Base-by-base conservation (phyloP, 1,140 invertebrate species). In the Liolophura sinensis region DNA sequence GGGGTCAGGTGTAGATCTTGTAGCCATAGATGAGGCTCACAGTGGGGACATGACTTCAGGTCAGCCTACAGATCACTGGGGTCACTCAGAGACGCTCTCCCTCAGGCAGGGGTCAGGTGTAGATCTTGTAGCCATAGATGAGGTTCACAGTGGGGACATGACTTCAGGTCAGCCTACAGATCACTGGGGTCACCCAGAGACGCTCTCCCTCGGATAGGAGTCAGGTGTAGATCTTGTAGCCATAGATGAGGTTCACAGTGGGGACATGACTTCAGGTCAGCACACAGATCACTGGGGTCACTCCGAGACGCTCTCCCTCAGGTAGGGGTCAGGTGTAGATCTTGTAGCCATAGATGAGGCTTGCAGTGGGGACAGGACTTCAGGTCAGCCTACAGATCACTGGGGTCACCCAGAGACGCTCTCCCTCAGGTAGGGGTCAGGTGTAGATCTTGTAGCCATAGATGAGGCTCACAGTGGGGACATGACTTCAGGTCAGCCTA, bases 281-380 rank as follows among this genome's bases (percentile, higher is more conserved):
- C n/a, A n/a, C n/a, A n/a, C n/a, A n/a, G n/a, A n/a, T n/a, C n/a
- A n/a, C n/a, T n/a, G n/a, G n/a, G n/a, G n/a, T n/a, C n/a, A n/a
- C n/a, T n/a, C n/a, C n/a, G n/a, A n/a, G n/a, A n/a, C n/a, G n/a
- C n/a, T n/a, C n/a, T n/a, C n/a, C n/a, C n/a, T n/a, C n/a, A n/a
- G n/a, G n/a, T n/a, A n/a, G n/a, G n/a, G n/a, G n/a, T n/a, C 27
- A 76, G 74, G 77, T 18, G 75, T 84, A 56, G 82, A 82, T 62
- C 67, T 84, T 51, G 89, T 98, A 75, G 95, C 94, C 0, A 94
- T 98, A 72, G 96, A 98, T 83, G 95, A 98, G 84, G 94, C 95
- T 95, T 93, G 16, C 92, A 95, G 71, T 97, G 95, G 95, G 96
- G 96, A 15, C 95, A 98, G 86, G 95, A 98, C 84, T 98, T 98